Base-by-base conservation (phyloP, 2,797 vertebrate species). In the Cuculus canorus region DNA sequence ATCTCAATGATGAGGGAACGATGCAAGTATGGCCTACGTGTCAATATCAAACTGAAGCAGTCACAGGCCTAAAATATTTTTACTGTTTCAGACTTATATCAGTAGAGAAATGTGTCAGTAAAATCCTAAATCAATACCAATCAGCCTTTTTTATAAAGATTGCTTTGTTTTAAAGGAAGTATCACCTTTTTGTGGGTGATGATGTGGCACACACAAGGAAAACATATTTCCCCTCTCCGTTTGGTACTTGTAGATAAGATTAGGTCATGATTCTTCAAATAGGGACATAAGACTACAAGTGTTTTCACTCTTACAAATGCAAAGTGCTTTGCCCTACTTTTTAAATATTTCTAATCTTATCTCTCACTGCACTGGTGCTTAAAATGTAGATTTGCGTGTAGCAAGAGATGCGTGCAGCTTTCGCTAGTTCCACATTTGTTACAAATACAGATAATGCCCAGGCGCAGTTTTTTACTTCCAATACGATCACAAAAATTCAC, bases 81-180 rank as follows among this genome's bases (percentile, higher is more conserved):
- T 43, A 9, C 19, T 30, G 5, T 53, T 91, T 65, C 53, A 75
- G 66, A 68, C 37, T 37, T 39, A 60, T 2, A 81, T 9, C 7
- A 3, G 24, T 0, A 6, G 10, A 82, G 32, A 73, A 76, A 9
- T 9, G 7, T 0, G 3, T 50, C 61, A 61, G 6, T 28, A 35
- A 76, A 30, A 90, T 23, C 3, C 2, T 28, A 50, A 70, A 85
- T 37, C 35, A 37, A 30, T 41, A 32, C n/a, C 37, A 37, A 7
- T 10, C 41, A 59, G 48, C 56, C 11, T 27, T 75, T 30, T 5
- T 13, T 33, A 17, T 3, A 7, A 60, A 57, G 14, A 30, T 0
- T 24, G 16, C 11, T 82, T 54, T 61, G 33, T 54, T 75, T 69
- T 53, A 13, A 88, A 78, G 23, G 50, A 88, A 91, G 0, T 28